These are phyloP conservation scores for Drosophila hydei DNA, from an alignment of 1,140 invertebrate genomes.

Conservation along the genomic window DNA sequence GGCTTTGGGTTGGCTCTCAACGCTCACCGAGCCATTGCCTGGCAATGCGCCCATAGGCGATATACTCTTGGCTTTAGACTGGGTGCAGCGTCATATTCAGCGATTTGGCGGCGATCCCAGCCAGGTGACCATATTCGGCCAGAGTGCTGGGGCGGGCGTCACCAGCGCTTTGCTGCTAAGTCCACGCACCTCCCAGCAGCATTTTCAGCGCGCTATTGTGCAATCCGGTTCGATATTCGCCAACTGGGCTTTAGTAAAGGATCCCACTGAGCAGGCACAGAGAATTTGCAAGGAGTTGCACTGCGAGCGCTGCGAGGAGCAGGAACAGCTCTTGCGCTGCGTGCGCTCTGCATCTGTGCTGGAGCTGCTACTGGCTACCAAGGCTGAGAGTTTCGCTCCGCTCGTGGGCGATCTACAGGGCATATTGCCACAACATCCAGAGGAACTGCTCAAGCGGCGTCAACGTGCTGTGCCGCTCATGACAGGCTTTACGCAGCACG, in stretches of 20 bases:
- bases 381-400: conserved; percentile 58
- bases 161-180: conserved; percentile 72
- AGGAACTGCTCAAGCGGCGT: conserved; percentile 44
- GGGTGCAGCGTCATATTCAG: conserved; percentile 87
- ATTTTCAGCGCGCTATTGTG: conserved; percentile 73
- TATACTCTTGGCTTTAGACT: conserved; percentile 84
- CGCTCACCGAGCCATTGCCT: conserved; percentile 62
- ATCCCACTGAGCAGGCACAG: conserved; percentile 56
- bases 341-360: conserved; percentile 46
- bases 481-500: conserved; percentile 78
- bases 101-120: conserved; percentile 88
- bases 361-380: conserved; percentile 57
- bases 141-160: conserved; percentile 75
- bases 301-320: conserved; percentile 47
- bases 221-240: conserved; percentile 80
- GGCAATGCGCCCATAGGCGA: conserved; percentile 76
- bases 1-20: conserved; percentile 85
- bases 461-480: conserved; percentile 59
- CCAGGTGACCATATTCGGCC: conserved; percentile 83
- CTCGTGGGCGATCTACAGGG: conserved; percentile 63
- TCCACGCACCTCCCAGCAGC: conserved; percentile 50
- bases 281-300: conserved; percentile 57
- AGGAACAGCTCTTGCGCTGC: conserved; percentile 45
- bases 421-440: conserved; percentile 61
- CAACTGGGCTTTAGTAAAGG: conserved; percentile 57